Percentiles rank a stretch among this genome's conserved stretches.
These are phyloP conservation scores for Scylla paramamosain DNA, from an alignment of 1,140 invertebrate species.

Conservation along the genomic window DNA sequence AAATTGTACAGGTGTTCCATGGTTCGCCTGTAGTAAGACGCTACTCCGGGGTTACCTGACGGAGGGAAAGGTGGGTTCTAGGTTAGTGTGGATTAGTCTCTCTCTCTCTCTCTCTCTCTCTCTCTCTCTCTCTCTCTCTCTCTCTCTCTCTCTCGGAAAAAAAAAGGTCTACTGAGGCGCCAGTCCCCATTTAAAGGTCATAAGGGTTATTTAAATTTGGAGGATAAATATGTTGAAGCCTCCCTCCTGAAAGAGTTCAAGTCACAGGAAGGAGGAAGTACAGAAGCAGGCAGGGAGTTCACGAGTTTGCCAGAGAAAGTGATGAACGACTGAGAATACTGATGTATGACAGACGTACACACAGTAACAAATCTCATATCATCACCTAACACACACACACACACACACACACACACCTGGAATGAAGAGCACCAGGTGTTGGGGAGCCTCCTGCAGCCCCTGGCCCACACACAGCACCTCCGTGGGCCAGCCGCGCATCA, in stretches of 20 bases:
- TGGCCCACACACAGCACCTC: slow-evolving; percentile 56
- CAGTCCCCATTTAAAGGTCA: neutral
- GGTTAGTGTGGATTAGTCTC: neutral
- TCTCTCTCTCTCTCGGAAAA: neutral
- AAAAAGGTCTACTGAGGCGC: neutral
- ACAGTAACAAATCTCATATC: too few relatives aligned
- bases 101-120: neutral
- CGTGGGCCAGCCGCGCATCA: slow-evolving; percentile 44
- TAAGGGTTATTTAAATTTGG: neutral
- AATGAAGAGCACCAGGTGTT: slow-evolving; percentile 58
- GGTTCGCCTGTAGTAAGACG: slow-evolving; percentile 42
- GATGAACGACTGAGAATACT: too few relatives aligned
- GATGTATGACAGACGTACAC: too few relatives aligned
- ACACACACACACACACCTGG: slow-evolving; percentile 51
- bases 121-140: neutral
- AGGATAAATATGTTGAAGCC: neutral
- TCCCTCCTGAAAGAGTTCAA: too few relatives aligned
- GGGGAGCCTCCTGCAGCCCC: slow-evolving; percentile 49
- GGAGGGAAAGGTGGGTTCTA: too few relatives aligned
- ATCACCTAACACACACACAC: too few relatives aligned
- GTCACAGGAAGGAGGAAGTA: too few relatives aligned
- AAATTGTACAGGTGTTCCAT: slow-evolving; percentile 32
- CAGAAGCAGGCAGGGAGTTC: too few relatives aligned
- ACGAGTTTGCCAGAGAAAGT: too few relatives aligned
- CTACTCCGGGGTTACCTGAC: slow-evolving; percentile 60